phyloP scores from a whole-genome alignment of 2,797 vertebrate genomes.

The Dendrocincla fuliginosa region DNA sequence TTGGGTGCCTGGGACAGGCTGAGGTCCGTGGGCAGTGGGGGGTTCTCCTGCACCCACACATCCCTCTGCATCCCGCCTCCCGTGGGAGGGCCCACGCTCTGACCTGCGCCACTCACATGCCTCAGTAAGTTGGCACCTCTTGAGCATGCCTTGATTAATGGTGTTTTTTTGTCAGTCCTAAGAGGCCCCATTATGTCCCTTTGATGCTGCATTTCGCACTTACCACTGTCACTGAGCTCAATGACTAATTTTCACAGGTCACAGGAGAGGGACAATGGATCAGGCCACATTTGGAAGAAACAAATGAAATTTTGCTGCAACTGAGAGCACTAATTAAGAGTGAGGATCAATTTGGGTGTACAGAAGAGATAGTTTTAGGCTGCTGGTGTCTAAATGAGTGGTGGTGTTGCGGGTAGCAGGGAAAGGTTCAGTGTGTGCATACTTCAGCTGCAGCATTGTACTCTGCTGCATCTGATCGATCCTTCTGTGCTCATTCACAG shows the following conservation, averaged over 20 bases:
- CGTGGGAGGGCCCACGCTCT: fast-evolving
- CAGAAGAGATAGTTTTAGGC: conserved; percentile 34
- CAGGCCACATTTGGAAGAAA: conserved; percentile 60
- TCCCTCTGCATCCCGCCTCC: conserved; percentile 15
- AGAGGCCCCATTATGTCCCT: conserved; percentile 67
- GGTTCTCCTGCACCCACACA: background rate
- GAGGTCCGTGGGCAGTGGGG: background rate
- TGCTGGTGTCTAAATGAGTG: conserved; percentile 43
- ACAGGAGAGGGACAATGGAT: conserved; percentile 71
- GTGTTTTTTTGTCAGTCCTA: conserved; percentile 66
- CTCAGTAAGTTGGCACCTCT: conserved; percentile 71
- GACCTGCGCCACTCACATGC: background rate
- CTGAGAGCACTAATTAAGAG: conserved; percentile 67
- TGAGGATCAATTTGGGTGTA: conserved; percentile 35
- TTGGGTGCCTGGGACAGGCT: background rate
- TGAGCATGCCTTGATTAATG: conserved; percentile 74
- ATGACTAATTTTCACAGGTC: conserved; percentile 77
- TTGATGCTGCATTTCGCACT: conserved; percentile 72
- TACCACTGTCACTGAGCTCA: conserved; percentile 72
- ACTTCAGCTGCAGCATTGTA: conserved; percentile 33
- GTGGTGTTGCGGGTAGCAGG: background rate
- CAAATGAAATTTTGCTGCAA: conserved; percentile 61
- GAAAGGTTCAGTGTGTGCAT: background rate
- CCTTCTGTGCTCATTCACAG: background rate
- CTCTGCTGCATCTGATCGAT: background rate